A percentile compares a stretch with the other conserved stretches of the same genome.
Conservation (phyloP, 2,888 invertebrate genomes). For the Ophion ventricosus region DNA sequence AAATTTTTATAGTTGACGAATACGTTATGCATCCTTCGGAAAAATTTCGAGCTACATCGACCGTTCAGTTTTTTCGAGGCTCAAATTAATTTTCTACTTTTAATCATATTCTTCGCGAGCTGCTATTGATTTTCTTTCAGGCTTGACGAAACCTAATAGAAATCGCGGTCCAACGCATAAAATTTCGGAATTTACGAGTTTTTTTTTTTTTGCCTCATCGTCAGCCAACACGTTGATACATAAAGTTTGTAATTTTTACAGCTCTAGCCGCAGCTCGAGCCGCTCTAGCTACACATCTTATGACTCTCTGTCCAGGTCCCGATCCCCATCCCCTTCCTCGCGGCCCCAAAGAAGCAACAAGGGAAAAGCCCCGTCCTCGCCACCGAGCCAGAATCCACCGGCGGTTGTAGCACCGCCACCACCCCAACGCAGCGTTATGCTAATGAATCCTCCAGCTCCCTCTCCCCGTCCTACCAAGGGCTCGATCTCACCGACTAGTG, state of each 20-base stretch:
- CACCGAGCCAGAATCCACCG: conserved; percentile 76
- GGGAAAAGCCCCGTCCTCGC: conserved; percentile 78
- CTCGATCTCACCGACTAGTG: conserved; percentile 80
- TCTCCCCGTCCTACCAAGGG: conserved; percentile 84
- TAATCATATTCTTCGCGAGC: too few relatives aligned
- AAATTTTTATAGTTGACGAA: too few relatives aligned
- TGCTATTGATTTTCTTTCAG: too few relatives aligned
- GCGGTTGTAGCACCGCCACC: conserved; percentile 83
- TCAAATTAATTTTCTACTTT: too few relatives aligned
- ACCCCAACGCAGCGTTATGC: conserved; percentile 87
- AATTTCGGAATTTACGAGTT: too few relatives aligned
- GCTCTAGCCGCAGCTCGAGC: conserved; percentile 84
- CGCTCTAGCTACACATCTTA: conserved; percentile 84
- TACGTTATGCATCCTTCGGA: too few relatives aligned
- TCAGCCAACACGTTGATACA: conserved; percentile 21
- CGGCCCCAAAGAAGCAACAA: conserved; percentile 82
- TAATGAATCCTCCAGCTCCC: conserved; percentile 91
- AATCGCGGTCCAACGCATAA: too few relatives aligned
- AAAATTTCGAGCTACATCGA: too few relatives aligned
- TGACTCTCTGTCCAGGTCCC: conserved; percentile 83
- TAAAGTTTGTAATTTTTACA: conserved; percentile 75
- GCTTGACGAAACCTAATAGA: too few relatives aligned
- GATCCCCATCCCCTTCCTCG: conserved; percentile 83
- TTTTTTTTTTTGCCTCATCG: background rate
- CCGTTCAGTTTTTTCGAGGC: too few relatives aligned